Evolutionary conservation across 2,797 vertebrate genomes (phyloP), one percentile per base, ranked within the genome.

Genomic region (Enteromius radiatus): DNA sequence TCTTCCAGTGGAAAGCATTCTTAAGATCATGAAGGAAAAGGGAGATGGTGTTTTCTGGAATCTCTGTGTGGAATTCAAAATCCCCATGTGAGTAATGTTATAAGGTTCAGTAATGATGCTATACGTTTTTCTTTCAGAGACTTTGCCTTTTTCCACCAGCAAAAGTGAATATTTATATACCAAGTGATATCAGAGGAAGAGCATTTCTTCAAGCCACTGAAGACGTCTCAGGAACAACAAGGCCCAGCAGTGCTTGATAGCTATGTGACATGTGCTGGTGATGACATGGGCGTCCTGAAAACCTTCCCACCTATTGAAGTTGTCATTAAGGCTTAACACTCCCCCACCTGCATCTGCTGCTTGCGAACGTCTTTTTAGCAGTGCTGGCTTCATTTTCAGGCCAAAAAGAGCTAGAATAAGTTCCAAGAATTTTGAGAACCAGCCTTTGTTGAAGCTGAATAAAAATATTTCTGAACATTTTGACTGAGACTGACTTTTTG

Each of bases 161-260:
- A 38, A 67, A 67, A 19, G 33, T 68, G 19, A 10, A 38, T 43
- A 68, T 5, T 68, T 43, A n/a, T 64, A 19, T 64, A 15, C 61
- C 23, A 28, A 61, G 61, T 33, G 28, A 64, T 33, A 23, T 47
- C 41, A 47, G n/a, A 70, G 41, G 68, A 47, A 28, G 23, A 70
- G 41, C 41, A 70, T 47, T 70, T 47, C 41, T 70, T 70, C 41
- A 70, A 70, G 68, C 14, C 41, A 43, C 2, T 70, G 12, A 45
- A 70, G 69, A 8, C 69, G 19, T 73, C 45, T 3, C 45, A 73
- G 41, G n/a, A 41, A 43, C 67, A 70, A 26, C 67, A 45, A 45
- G 67, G 6, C 23, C 41, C 12, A 17, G 11, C 23, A 49, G 14
- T 71, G 15, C 23, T 47, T 23, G 68, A 70, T 47, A 23, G 41